Evolutionary conservation across 2,797 vertebrate species (phyloP), one percentile per base, ranked within the genome.

Genomic region (Enteromius unitaeniatus): DNA sequence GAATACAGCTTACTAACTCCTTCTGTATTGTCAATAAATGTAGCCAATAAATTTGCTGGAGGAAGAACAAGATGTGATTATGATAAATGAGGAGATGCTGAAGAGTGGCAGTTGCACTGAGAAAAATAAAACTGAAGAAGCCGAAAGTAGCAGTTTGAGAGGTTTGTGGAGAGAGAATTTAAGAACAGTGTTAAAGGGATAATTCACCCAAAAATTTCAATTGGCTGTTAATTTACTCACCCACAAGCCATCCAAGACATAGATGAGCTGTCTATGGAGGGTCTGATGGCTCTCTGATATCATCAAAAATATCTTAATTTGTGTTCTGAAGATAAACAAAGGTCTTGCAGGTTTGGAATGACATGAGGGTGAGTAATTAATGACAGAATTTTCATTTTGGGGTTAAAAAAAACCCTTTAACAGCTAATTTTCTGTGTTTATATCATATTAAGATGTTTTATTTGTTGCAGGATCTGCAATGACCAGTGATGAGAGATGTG

Each of bases 81-180:
- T 92, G 83, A 87, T 95, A 58, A 95, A 95, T 80, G 93, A 95
- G 67, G 94, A 95, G 89, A 78, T n/a, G 0, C 94, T 93, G 93
- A 95, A 26, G 93, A 51, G 37, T 68, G 62, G 21, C 2, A 21
- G 93, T 26, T 72, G 68, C 75, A 19, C 40, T 47, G 28, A 40
- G 51, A 58, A 68, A 42, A 79, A 17, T n/a, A 75, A 79, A 23
- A 21, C 55, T 0, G 31, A 55, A 11, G 69, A 64, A 21, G 47
- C 28, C 1, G 4, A 17, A 78, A 78, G 17, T 11, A 82, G n/a
- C 11, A 21, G 49, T 34, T 53, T 82, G 62, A 82, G 47, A 69
- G 51, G 84, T 82, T 67, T 55, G 80, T 67, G n/a, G 21, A 58
- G 26, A 28, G 19, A 19, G 10, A 58, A 15, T 3, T 55, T 55